These are phyloP conservation scores for Irena cyanogastra DNA, from an alignment of 2,113 vertebrate species.

Conservation along the genomic window DNA sequence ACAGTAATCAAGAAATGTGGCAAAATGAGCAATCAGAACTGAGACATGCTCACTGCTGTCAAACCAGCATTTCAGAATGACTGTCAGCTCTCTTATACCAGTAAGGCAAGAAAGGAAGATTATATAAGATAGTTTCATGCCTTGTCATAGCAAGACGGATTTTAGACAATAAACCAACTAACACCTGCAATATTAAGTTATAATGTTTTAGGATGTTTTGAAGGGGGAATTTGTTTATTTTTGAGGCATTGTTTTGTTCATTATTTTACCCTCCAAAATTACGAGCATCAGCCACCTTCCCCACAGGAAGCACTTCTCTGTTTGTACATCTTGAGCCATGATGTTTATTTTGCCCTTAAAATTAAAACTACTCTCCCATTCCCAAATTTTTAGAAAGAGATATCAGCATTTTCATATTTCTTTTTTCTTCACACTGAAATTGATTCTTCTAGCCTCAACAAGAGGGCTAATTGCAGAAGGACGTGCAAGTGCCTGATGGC, in stretches of 20 bases:
- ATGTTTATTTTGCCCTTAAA: not conserved
- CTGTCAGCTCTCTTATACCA: not conserved
- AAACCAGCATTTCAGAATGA: not conserved
- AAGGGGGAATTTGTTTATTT: not conserved
- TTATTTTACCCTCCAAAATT: not conserved
- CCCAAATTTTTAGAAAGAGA: not conserved
- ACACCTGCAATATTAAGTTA: not conserved
- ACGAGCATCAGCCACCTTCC: not conserved
- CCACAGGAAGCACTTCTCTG: not conserved
- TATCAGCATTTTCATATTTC: rapidly evolving
- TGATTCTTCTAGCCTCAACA: not conserved
- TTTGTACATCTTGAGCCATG: not conserved
- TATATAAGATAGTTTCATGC: not conserved
- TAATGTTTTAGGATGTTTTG: not conserved
- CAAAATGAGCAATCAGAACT: not conserved
- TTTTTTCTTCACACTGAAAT: not conserved
- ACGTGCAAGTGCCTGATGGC: not conserved
- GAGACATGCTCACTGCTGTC: not conserved
- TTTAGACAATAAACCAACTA: not conserved
- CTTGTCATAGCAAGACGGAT: not conserved
- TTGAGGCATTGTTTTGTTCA: rapidly evolving
- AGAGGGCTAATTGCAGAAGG: not conserved
- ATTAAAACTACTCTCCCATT: not conserved
- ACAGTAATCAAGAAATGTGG: not conserved
- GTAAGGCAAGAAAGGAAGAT: not conserved